phyloP scores from a whole-genome alignment of 2,797 vertebrate genomes.

The Myotis daubentonii region DNA sequence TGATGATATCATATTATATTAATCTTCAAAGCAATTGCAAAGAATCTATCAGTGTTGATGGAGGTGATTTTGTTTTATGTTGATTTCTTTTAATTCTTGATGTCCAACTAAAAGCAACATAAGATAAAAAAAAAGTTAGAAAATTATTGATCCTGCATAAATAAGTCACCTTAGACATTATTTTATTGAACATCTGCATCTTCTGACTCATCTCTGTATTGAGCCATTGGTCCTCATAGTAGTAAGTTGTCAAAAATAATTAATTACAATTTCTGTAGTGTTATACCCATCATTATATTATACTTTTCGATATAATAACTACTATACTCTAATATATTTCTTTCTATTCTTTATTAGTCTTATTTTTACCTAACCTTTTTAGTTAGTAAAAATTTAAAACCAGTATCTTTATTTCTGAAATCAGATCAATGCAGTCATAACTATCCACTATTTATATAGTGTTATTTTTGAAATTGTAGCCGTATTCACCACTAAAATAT shows the following conservation, averaged over 20 bases:
- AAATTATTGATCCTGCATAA: neutral
- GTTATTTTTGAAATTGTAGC: neutral
- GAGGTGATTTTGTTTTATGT: neutral
- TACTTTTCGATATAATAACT: neutral
- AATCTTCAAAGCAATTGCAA: neutral
- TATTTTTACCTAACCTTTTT: constrained; percentile 37
- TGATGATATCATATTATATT: neutral
- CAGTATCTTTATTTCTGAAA: constrained; percentile 23
- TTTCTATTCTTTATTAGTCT: constrained; percentile 1
- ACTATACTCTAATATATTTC: neutral
- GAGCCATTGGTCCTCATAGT: neutral
- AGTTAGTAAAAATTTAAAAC: constrained; percentile 31
- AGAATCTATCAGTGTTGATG: neutral
- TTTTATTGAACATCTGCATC: neutral
- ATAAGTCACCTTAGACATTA: neutral
- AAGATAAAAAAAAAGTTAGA: neutral
- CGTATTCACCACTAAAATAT: neutral
- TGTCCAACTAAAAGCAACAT: neutral
- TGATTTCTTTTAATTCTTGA: constrained; percentile 13
- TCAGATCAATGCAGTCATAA: neutral
- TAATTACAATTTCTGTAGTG: neutral
- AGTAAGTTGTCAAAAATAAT: constrained; percentile 30
- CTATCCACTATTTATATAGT: neutral
- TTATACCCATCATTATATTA: neutral
- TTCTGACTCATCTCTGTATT: neutral